Conservation (phyloP, 2,113 vertebrate species). For the Desmodus rotundus region DNA sequence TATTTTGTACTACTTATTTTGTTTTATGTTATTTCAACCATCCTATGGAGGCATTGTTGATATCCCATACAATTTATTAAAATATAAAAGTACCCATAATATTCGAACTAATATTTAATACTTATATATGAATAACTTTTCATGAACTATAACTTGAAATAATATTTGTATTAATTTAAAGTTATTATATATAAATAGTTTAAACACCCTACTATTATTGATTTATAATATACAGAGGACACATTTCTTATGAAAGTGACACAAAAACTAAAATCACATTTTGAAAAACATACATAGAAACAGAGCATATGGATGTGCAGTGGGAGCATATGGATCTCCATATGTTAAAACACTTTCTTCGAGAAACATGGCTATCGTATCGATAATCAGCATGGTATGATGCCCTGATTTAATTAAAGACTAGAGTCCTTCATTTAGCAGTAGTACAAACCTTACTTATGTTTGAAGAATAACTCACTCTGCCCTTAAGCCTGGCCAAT, state of each 20-base stretch:
- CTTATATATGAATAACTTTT: background rate
- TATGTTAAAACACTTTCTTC: constrained; percentile 76
- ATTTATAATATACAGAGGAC: background rate
- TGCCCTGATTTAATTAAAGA: constrained; percentile 61
- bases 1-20: background rate
- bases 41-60: background rate
- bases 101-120: background rate
- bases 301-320: constrained; percentile 76
- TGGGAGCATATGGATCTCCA: constrained; percentile 75
- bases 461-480: background rate
- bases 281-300: constrained; percentile 68
- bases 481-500: background rate
- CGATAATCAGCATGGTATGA: constrained; percentile 57
- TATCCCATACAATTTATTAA: background rate
- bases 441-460: constrained; percentile 22
- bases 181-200: background rate
- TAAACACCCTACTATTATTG: background rate
- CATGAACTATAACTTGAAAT: background rate
- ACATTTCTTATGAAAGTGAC: constrained; percentile 54
- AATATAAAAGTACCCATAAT: background rate
- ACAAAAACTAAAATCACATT: constrained; percentile 66
- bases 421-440: constrained; percentile 42
- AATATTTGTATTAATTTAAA: constrained; percentile 3
- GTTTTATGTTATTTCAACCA: background rate
- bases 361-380: constrained; percentile 54